A percentile compares a stretch with the other conserved stretches of the same genome.
Evolutionary conservation across 2,888 invertebrate genomes (phyloP).

Genomic region (Orchestes rusci): DNA sequence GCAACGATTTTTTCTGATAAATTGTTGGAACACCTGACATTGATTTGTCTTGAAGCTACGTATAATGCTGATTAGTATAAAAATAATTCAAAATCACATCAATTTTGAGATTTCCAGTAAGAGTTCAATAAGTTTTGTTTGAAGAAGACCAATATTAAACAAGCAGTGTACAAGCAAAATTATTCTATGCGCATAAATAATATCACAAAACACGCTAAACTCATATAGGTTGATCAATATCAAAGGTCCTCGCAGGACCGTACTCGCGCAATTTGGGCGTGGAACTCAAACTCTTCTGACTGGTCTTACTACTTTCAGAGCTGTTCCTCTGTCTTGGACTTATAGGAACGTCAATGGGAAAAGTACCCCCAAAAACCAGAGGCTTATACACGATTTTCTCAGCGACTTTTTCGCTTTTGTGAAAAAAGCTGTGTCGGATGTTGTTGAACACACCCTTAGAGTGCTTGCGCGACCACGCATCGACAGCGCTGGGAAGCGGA

Average conservation of each 20-base stretch:
- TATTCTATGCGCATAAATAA: not conserved
- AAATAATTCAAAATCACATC: no score
- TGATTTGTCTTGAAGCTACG: not conserved
- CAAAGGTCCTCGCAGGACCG: slow-evolving; percentile 49
- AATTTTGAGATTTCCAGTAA: no score
- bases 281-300: slow-evolving; percentile 17
- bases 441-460: slow-evolving; percentile 38
- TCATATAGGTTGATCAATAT: slow-evolving; percentile 52
- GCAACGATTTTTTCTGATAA: not conserved
- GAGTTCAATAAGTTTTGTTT: no score
- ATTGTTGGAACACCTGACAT: not conserved
- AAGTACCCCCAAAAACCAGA: slow-evolving; percentile 78
- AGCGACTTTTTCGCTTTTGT: slow-evolving; percentile 29
- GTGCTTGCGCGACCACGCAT: slow-evolving; percentile 51
- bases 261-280: slow-evolving; percentile 39
- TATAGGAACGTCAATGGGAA: slow-evolving; percentile 71
- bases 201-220: not conserved
- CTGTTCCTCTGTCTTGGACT: slow-evolving; percentile 17
- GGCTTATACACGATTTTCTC: slow-evolving; percentile 50
- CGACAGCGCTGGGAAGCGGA: slow-evolving; percentile 56
- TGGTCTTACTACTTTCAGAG: slow-evolving; percentile 10
- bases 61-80: not conserved
- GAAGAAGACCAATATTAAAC: no score
- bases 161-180: no score
- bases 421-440: slow-evolving; percentile 40